Evolutionary conservation across 2,113 vertebrate genomes (phyloP), one percentile per base, ranked within the genome.

Genomic region (Chionodraco myersi): DNA sequence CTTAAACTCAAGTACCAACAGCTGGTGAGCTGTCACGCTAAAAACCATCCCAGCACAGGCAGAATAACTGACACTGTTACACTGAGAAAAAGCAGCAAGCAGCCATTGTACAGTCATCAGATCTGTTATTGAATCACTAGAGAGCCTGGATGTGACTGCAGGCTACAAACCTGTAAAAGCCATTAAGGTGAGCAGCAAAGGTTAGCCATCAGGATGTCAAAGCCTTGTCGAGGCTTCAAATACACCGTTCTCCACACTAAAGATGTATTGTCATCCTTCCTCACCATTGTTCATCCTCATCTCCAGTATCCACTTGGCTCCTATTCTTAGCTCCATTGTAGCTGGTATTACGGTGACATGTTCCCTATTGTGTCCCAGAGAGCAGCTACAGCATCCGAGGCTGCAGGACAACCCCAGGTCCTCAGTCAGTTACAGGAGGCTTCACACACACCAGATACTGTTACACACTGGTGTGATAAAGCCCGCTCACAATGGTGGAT

Each of bases 271-370:
- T 64, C 63, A 41, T 21, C 72, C 78, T 60, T 45, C 56, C 75
- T 65, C 67, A 49, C 58, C 72, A 84, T 92, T 91, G 90, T 91
- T 85, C 85, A 59, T 30, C 54, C 41, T 26, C 58, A 41, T 87
- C 90, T 94, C 90, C 68, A 69, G 84, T 94, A 91, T 91, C 86
- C 78, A 88, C 88, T 91, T 88, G 75, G 66, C 34, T 77, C 83
- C 92, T 95, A 92, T 94, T 93, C 92, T 93, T 89, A 88, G 88
- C 74, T 47, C 54, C 61, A 76, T 93, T 93, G 90, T 93, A 41
- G 41, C 68, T 53, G 60, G 79, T 90, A 89, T 92, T 91, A 88
- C 2, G 62, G 68, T 91, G 90, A 92, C 92, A 92, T 90, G 86
- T 84, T 69, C 79, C 69, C 87, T 86, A 79, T 92, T 86, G 82